These are phyloP conservation scores for Rhopilema esculentum DNA, from an alignment of 30 jellyfish, hydroid and myxozoan species.

Conservation along the genomic window DNA sequence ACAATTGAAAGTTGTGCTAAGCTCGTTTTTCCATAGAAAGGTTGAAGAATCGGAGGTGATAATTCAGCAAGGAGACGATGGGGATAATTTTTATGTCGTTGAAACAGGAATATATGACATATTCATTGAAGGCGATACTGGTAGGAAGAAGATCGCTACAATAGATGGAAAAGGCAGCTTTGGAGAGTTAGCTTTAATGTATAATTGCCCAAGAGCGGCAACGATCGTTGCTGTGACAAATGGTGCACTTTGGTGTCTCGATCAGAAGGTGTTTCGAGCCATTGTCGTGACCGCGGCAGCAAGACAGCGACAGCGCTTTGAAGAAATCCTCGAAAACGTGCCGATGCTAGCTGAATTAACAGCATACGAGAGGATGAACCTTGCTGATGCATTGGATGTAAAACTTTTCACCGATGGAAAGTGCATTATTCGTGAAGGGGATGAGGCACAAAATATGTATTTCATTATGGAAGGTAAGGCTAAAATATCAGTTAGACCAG, in stretches of 20 bases:
- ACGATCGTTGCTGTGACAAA: constrained; percentile 88
- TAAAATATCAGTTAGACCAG: constrained; percentile 72
- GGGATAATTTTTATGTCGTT: constrained; percentile 94
- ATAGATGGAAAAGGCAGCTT: constrained; percentile 92
- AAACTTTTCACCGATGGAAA: constrained; percentile 61
- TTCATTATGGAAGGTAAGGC: constrained; percentile 94
- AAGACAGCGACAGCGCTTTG: constrained; percentile 78
- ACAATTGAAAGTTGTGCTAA: constrained; percentile 77
- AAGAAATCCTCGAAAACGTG: constrained; percentile 82
- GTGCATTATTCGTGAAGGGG: constrained; percentile 86
- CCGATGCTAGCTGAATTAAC: constrained; percentile 88
- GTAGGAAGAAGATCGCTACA: constrained; percentile 81
- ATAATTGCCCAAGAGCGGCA: constrained; percentile 98
- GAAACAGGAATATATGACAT: constrained; percentile 88
- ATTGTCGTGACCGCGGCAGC: constrained; percentile 96
- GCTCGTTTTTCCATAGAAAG: constrained; percentile 86
- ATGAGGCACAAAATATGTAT: constrained; percentile 85
- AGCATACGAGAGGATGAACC: constrained; percentile 90
- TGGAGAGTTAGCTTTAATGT: constrained; percentile 95
- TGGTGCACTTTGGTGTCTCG: constrained; percentile 97
- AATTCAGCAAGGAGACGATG: constrained; percentile 97
- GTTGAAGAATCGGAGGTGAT: constrained; percentile 77
- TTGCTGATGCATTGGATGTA: constrained; percentile 93
- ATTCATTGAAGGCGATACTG: constrained; percentile 63
- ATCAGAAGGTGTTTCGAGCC: constrained; percentile 90